Evolutionary conservation across 2,797 vertebrate species (phyloP), one percentile per base, ranked within the genome.

Genomic region (Gila robusta): DNA sequence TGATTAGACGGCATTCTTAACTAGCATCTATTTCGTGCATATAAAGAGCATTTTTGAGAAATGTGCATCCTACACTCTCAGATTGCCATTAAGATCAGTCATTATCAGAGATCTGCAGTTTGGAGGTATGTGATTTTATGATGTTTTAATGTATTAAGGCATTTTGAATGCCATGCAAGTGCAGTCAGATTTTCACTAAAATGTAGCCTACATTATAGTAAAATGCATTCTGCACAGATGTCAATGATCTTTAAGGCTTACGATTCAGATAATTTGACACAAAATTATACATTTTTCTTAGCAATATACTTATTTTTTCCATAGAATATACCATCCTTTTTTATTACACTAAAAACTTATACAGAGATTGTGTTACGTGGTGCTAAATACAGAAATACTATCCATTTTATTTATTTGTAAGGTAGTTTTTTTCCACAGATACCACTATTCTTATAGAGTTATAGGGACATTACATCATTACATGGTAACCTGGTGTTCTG

Each of bases 361-460:
- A 32, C 44, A 73, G 41, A 73, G n/a, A 73, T 19, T 74, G 47
- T 76, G 28, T 76, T 54, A 59, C n/a, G 56, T 59, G 56, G n/a
- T n/a, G 23, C 23, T 74, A 21, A 49, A 74, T 21, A 52, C 4
- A 52, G 8, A 74, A 52, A 32, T 9, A 49, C 7, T 23, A n/a
- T 71, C 21, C n/a, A 32, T 23, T 54, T 3, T 11, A 23, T 76
- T 54, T 23, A 32, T 52, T 52, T 5, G 0, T n/a, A 16, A 56
- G 11, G 5, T 21, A 32, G 26, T 6, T 32, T 19, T 70, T 19
- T 19, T 19, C 23, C 8, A 28, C 26, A 11, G 32, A 37, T 56
- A 37, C 23, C 73, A 54, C 19, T 37, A 28, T 52, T 35, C 19
- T 23, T 54, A 10, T 10, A 23, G 72, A 37, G 21, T 32, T 19